Base-by-base conservation (phyloP, 2,113 vertebrate genomes). In the Ivindomyrus marchei region DNA sequence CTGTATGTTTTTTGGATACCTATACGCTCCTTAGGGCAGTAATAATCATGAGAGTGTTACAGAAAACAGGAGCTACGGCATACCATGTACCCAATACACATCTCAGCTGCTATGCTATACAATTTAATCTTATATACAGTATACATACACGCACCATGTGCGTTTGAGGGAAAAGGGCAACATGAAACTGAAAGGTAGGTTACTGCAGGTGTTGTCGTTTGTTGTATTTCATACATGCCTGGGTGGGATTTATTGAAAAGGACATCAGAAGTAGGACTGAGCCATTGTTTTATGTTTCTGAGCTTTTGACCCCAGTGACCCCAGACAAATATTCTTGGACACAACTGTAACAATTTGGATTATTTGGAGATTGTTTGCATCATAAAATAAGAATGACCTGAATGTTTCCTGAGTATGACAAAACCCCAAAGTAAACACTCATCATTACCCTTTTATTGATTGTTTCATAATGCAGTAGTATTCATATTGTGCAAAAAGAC, bases 401-500 rank as follows among this genome's bases (percentile, higher is more conserved):
- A 36, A 74, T 15, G 27, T 11, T 49, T 49, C 11, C 47, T 49
- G 49, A 49, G 49, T 49, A 49, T 13, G 49, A 49, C 10, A 49
- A 49, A 49, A 11, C 49, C 47, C 10, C 50, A 52, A 31, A 86
- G 85, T 50, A 85, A 85, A 46, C 83, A 46, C n/a, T 47, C 87
- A 92, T 66, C 17, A 90, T 89, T 91, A 86, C 87, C 87, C 88
- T 88, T 84, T 92, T 58, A 90, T 90, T 90, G 90, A 90, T 88
- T 89, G 39, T 88, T 27, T 93, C 91, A 92, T 87, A 94, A 93
- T 93, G 91, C 91, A 94, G 93, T 90, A 90, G 91, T 77, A 93
- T 93, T 93, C 92, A 95, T 93, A 94, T 93, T 93, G 88, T 90
- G 93, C 92, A 91, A 92, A 92, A 19, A 83, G n/a, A 53, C 88